Evolutionary conservation across 53 echinoderm and acorn worm species (phyloP).

Genomic region (Luidia sarsii): DNA sequence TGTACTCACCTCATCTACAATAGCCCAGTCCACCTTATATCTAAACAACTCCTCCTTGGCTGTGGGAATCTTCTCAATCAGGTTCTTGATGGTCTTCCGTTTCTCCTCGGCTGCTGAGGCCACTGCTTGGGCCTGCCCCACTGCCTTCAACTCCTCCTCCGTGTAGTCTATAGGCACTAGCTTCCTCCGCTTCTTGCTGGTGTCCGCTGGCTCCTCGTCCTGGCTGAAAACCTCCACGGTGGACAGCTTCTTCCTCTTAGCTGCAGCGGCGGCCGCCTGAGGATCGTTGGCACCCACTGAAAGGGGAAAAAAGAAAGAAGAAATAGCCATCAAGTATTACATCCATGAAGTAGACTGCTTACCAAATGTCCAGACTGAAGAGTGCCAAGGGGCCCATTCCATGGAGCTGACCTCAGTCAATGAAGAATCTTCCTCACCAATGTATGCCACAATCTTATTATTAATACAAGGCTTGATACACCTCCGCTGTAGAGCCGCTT

Average conservation of each 20-base stretch:
- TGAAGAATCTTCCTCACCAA: conserved; percentile 94
- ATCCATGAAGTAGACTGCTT: too few species aligned
- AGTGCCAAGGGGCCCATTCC: conserved; percentile 79
- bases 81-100: conserved; percentile 90
- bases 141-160: conserved; percentile 92
- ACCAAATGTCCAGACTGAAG: conserved; percentile 77
- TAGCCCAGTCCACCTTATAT: conserved; percentile 88
- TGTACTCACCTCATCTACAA: conserved; percentile 87
- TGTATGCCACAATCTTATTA: conserved; percentile 98
- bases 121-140: conserved; percentile 65
- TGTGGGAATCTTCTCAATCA: conserved; percentile 86
- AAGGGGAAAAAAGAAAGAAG: not conserved
- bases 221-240: conserved; percentile 89
- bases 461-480: conserved; percentile 98
- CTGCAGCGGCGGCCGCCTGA: conserved; percentile 31
- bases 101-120: conserved; percentile 90
- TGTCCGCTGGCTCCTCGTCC: conserved; percentile 70
- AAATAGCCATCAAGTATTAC: too few species aligned
- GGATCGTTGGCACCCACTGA: conserved; percentile 37
- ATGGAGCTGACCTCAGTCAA: conserved; percentile 94
- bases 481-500: conserved; percentile 88
- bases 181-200: conserved; percentile 75
- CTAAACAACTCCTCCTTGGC: conserved; percentile 90
- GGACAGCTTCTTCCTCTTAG: conserved; percentile 81
- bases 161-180: conserved; percentile 96